These are phyloP conservation scores for Tetragonula clypearis DNA, from an alignment of 1,140 invertebrate species.

Conservation along the genomic window DNA sequence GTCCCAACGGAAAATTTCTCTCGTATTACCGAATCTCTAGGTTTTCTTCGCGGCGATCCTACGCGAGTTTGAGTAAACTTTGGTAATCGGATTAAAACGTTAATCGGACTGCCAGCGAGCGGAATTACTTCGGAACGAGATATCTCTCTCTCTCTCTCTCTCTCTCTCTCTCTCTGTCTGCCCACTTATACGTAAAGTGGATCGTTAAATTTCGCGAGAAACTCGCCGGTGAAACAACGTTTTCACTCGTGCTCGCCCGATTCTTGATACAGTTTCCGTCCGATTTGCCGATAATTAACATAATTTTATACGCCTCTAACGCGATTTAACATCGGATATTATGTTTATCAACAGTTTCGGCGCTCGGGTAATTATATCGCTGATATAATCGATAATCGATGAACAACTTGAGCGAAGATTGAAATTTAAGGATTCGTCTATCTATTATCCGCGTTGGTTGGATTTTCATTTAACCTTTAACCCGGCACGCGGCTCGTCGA, in stretches of 20 bases:
- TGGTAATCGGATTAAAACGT: conserved; percentile 55
- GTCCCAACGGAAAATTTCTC: conserved; percentile 48
- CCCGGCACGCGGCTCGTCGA: no score
- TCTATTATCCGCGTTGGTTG: no score
- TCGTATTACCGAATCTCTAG: conserved; percentile 50
- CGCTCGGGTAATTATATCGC: conserved; percentile 57
- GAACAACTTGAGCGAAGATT: conserved; percentile 19
- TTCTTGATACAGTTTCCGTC: not conserved
- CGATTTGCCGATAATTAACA: conserved; percentile 33
- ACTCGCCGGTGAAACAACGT: conserved; percentile 3
- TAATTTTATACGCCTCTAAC: conserved; percentile 5
- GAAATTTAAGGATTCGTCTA: conserved; percentile 33
- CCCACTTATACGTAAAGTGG: conserved; percentile 45
- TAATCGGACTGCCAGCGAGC: conserved; percentile 44
- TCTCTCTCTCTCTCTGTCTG: no score
- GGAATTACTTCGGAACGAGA: conserved; percentile 42
- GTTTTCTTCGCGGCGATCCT: conserved; percentile 47
- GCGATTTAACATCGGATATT: conserved; percentile 34
- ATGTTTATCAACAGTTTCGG: conserved; percentile 48
- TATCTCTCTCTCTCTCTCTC: no score
- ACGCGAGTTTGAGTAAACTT: conserved; percentile 50
- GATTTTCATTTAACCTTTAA: no score
- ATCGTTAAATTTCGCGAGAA: conserved; percentile 39
- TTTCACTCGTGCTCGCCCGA: not conserved
- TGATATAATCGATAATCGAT: conserved; percentile 60